Conservation (phyloP, 2,888 invertebrate genomes). For the Scaptomyza parva region DNA sequence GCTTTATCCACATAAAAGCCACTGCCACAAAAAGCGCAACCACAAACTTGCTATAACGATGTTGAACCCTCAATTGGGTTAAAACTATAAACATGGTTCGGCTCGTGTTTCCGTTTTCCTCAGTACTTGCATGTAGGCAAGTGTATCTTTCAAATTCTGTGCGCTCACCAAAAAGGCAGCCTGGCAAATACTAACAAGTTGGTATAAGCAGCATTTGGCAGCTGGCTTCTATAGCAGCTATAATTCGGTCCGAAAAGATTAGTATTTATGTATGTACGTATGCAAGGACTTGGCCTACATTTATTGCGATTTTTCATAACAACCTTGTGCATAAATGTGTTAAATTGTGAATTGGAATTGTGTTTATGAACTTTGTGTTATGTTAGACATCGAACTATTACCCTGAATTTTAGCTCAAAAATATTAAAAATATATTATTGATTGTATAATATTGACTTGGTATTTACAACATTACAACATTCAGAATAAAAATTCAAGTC, state of each 20-base stretch:
- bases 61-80: slow-evolving; percentile 64
- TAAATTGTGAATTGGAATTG: neutral
- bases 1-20: neutral
- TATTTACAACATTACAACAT: slow-evolving; percentile 25
- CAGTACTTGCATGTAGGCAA: slow-evolving; percentile 6
- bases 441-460: no score
- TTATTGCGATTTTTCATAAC: slow-evolving; percentile 1
- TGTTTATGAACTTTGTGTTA: no score
- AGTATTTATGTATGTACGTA: slow-evolving; percentile 52
- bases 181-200: slow-evolving; percentile 31
- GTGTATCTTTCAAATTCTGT: slow-evolving; percentile 1
- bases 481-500: slow-evolving; percentile 50
- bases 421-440: no score
- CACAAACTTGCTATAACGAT: slow-evolving; percentile 17
- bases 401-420: no score
- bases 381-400: no score
- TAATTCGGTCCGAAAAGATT: slow-evolving; percentile 6
- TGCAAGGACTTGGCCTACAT: slow-evolving; percentile 27
- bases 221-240: slow-evolving; percentile 40
- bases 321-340: no score
- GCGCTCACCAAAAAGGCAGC: neutral
- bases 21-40: slow-evolving; percentile 4
- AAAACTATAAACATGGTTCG: slow-evolving; percentile 55
- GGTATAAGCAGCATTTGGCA: slow-evolving; percentile 51
- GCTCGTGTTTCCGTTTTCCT: slow-evolving; percentile 33